A percentile compares a stretch with the other conserved stretches of the same genome.
Evolutionary conservation across 2,888 invertebrate species (phyloP).

Genomic region (Ischnus inquisitorius): DNA sequence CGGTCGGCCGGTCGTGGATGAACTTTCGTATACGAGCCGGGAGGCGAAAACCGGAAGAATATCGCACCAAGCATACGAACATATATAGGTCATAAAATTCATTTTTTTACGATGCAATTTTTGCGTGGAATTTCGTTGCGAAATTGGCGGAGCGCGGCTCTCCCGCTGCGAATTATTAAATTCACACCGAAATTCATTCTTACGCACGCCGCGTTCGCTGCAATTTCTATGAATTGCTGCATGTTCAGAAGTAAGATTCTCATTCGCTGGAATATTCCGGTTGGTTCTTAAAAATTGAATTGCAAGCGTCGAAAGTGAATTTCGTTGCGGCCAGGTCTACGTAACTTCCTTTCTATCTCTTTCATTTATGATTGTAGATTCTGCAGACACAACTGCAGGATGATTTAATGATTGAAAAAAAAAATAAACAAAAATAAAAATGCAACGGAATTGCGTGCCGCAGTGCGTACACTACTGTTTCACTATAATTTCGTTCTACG

Average conservation of each 20-base stretch:
- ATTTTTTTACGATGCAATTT: slow-evolving; percentile 43
- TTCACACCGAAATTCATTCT: not conserved
- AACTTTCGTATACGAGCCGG: slow-evolving; percentile 28
- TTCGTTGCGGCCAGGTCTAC: slow-evolving; percentile 11
- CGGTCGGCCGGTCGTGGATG: slow-evolving; percentile 15
- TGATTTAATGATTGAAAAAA: slow-evolving; percentile 35
- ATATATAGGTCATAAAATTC: slow-evolving; percentile 48
- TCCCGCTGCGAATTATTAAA: not conserved
- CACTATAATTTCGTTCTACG: slow-evolving; percentile 12
- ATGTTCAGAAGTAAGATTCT: not conserved
- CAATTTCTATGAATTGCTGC: not conserved
- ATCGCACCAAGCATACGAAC: slow-evolving; percentile 12
- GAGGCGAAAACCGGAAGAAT: slow-evolving; percentile 64
- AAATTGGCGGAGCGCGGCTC: slow-evolving; percentile 11
- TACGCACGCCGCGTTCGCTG: not conserved
- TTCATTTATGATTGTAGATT: slow-evolving; percentile 33
- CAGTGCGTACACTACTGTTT: slow-evolving; percentile 18
- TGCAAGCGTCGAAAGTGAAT: slow-evolving; percentile 47
- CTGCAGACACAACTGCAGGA: not conserved
- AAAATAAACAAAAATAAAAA: not conserved
- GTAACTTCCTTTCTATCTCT: slow-evolving; percentile 59
- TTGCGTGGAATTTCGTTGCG: slow-evolving; percentile 37
- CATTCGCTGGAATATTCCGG: slow-evolving; percentile 29
- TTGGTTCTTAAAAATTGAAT: slow-evolving; percentile 38
- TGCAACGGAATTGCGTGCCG: slow-evolving; percentile 45